phyloP scores from a whole-genome alignment of 1,140 invertebrate genomes.

The Homalodisca vitripennis region DNA sequence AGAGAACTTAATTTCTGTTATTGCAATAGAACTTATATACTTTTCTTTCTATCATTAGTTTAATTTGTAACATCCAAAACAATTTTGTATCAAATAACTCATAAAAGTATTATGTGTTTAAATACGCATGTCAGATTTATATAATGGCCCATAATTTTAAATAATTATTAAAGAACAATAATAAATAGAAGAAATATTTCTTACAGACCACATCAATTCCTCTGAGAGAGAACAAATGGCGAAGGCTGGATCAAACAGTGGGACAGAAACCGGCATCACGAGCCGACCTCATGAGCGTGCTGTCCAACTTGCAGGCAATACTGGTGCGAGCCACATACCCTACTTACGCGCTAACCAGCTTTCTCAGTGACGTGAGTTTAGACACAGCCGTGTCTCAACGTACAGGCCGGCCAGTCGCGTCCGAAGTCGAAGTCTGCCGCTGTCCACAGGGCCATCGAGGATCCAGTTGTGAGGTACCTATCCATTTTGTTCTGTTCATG shows the following conservation, averaged over 20 bases:
- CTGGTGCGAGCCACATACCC: conserved; percentile 82
- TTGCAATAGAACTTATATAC: no score
- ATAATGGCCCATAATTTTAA: no score
- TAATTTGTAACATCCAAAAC: no score
- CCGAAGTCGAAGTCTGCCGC: conserved; percentile 77
- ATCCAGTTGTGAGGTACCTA: conserved; percentile 71
- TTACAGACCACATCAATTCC: conserved; percentile 30
- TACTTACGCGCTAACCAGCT: conserved; percentile 63
- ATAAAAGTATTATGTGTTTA: no score
- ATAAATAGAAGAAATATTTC: no score
- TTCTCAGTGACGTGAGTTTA: conserved; percentile 77
- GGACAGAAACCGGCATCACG: conserved; percentile 58
- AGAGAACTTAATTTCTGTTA: no score
- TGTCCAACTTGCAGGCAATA: conserved; percentile 80
- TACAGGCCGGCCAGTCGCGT: conserved; percentile 54
- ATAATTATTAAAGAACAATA: no score
- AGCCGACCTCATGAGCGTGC: conserved; percentile 74
- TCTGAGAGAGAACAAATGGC: conserved; percentile 54
- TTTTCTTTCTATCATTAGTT: no score
- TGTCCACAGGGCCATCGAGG: conserved; percentile 81
- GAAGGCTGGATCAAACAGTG: conserved; percentile 51
- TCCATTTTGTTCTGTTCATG: no score
- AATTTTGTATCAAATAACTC: no score
- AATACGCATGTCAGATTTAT: no score
- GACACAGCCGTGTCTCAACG: conserved; percentile 66